Evolutionary conservation across 2,113 vertebrate genomes (phyloP).

Genomic region (Butorides virescens): DNA sequence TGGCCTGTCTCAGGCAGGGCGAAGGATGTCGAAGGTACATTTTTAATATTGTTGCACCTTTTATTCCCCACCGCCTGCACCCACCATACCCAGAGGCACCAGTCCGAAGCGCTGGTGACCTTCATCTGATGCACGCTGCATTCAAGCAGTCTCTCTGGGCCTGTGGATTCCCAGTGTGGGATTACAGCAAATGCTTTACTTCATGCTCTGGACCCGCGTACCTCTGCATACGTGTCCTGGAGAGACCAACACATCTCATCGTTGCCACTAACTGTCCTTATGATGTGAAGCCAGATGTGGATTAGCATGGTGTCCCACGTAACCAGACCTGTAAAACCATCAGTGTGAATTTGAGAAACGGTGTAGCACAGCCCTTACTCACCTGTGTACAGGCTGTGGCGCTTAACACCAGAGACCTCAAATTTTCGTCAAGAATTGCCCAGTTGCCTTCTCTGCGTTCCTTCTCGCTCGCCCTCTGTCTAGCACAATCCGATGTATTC

Average conservation of each 20-base stretch:
- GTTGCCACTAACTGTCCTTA: accelerated
- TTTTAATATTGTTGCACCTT: not conserved
- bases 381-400: accelerated
- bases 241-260: not conserved
- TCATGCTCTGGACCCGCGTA: not conserved
- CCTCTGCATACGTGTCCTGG: not conserved
- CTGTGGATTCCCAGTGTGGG: not conserved
- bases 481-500: accelerated
- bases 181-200: not conserved
- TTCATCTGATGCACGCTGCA: accelerated
- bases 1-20: not conserved
- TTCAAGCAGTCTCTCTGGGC: not conserved
- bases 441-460: not conserved
- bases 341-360: not conserved
- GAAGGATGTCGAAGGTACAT: not conserved
- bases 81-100: not conserved
- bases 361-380: not conserved
- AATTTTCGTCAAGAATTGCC: not conserved
- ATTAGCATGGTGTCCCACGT: not conserved
- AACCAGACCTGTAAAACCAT: not conserved
- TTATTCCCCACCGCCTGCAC: not conserved
- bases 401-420: not conserved
- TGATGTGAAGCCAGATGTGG: not conserved
- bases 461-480: not conserved
- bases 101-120: not conserved